Evolutionary conservation across 2,888 invertebrate genomes (phyloP), one percentile per base, ranked within the genome.

Genomic region (Caenorhabditis wallacei): DNA sequence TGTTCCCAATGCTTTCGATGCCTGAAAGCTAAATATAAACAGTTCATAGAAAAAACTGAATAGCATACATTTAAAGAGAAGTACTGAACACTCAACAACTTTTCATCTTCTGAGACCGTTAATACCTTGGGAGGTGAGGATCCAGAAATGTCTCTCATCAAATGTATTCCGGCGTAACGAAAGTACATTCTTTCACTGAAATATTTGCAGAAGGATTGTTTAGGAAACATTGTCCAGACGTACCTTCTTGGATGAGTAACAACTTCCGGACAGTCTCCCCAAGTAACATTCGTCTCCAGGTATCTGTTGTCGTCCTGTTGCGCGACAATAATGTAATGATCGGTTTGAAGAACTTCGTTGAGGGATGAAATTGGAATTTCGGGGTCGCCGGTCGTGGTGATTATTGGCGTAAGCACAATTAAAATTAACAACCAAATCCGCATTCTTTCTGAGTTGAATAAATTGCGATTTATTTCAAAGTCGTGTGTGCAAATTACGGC

Each of bases 311-410:
- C 3, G 10, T 53, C 56, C 2, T 74, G 56, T 22, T 64, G 64
- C 4, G 43, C 46, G 16, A 74, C 22, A 2, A 64, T 8, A 5
- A 74, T n/a, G 35, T 46, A 56, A 30, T 64, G 74, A 8, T 74
- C 54, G 0, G 74, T 64, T 22, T 26, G 30, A 8, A 74, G 18
- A 64, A 74, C 16, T 1, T 74, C 74, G n/a, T 26, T 37, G n/a
- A 74, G 18, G 1, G 72, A 26, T 13, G 30, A 2, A 7, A 3
- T 8, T 10, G 37, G 18, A 4, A 2, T 1, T n/a, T 18, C 57
- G 8, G 20, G 4, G 18, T 11, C 0, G 30, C 46, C 3, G 20
- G 11, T 18, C 18, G 5, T 3, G 3, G 18, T 18, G n/a, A 48
- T 3, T 48, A 48, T 35, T 18, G 18, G n/a, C 18, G 37, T n/a